These are phyloP conservation scores for Trogon melanurus DNA, from an alignment of 2,113 vertebrate genomes.

Conservation along the genomic window DNA sequence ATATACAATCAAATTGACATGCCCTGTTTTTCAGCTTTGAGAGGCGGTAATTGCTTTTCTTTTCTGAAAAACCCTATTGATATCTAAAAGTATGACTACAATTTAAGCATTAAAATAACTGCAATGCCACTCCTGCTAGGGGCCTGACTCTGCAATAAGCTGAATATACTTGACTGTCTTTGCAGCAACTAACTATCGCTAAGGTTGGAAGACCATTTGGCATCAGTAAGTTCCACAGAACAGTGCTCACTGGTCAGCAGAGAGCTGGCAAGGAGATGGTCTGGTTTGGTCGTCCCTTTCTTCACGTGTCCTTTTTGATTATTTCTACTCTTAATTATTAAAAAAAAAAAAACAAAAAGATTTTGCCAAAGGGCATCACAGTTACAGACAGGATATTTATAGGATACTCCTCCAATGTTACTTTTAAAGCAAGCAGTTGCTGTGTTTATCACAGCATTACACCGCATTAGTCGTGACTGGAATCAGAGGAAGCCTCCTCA, in stretches of 20 bases:
- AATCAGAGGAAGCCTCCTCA: not conserved
- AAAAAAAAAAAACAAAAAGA: too few species aligned
- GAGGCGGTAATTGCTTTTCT: not conserved
- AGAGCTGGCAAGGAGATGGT: not conserved
- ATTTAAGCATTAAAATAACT: not conserved
- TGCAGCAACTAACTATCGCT: not conserved
- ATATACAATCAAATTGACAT: not conserved
- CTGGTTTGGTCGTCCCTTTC: not conserved
- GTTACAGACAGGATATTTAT: not conserved
- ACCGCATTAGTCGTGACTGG: rapidly evolving
- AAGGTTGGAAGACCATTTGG: not conserved
- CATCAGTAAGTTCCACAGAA: not conserved
- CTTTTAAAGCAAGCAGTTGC: not conserved
- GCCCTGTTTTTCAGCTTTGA: not conserved
- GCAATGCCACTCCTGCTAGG: not conserved
- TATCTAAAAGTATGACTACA: not conserved
- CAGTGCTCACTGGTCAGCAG: not conserved
- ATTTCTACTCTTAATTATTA: not conserved
- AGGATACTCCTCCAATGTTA: not conserved
- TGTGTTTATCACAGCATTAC: not conserved
- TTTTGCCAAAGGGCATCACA: not conserved
- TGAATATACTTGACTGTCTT: not conserved
- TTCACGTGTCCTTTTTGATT: not conserved
- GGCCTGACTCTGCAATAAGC: not conserved
- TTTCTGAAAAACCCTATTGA: not conserved